phyloP scores from a whole-genome alignment of 2,113 vertebrate genomes.

The Menidia beryllina region DNA sequence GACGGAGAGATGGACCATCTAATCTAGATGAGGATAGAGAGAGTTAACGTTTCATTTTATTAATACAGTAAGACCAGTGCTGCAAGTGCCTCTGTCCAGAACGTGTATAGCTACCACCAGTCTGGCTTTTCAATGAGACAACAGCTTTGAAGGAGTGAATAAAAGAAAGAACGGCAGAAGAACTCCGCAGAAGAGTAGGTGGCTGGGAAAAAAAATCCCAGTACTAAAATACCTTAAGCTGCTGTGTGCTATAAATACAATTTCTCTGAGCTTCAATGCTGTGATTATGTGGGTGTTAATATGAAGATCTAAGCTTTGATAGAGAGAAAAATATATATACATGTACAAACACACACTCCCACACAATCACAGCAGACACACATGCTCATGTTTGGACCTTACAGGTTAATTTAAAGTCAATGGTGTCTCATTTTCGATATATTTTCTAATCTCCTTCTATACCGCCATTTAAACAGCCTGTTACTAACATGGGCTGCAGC shows the following conservation, averaged over 20 bases:
- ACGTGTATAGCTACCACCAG: constrained; percentile 23
- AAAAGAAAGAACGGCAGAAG: constrained; percentile 39
- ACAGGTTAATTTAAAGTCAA: constrained; percentile 17
- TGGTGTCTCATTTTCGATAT: constrained; percentile 12
- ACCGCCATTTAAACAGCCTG: constrained; percentile 33
- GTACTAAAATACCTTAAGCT: constrained; percentile 66
- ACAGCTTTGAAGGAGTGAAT: constrained; percentile 33
- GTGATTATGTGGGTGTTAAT: constrained; percentile 71
- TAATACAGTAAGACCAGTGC: constrained; percentile 13
- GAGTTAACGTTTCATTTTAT: constrained; percentile 28
- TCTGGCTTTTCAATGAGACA: constrained; percentile 31
- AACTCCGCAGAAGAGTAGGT: constrained; percentile 50
- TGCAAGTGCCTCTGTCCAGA: constrained; percentile 19
- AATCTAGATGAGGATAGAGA: constrained; percentile 38
- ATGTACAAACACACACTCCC: constrained; percentile 40
- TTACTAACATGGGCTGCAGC: constrained; percentile 29
- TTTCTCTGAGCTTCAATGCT: constrained; percentile 48
- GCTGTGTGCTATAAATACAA: constrained; percentile 69
- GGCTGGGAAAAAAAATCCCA: constrained; percentile 55
- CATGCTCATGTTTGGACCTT: not conserved
- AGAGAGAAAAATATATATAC: constrained; percentile 32
- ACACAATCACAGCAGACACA: constrained; percentile 32
- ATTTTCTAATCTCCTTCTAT: constrained; percentile 11
- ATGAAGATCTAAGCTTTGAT: constrained; percentile 70
- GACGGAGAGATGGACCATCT: constrained; percentile 15